Base-by-base conservation (phyloP, 2,113 vertebrate species). In the Cololabis saira region DNA sequence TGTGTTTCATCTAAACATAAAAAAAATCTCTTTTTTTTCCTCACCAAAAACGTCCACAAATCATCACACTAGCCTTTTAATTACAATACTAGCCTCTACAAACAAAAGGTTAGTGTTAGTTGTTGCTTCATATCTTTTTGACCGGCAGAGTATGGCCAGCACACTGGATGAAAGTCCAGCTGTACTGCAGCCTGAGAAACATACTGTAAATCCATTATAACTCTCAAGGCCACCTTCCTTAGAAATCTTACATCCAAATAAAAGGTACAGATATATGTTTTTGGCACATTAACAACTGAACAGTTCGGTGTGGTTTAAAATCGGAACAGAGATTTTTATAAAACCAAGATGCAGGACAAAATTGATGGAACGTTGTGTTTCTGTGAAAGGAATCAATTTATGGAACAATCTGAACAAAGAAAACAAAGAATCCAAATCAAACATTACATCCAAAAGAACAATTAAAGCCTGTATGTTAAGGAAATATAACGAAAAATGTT, bases 131-230 rank as follows among this genome's bases (percentile, higher is more conserved):
- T 83, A 85, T 37, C 10, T 4, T 9, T 47, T 53, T 73, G 80
- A 56, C 66, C 55, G 30, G 63, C 71, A 58, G 56, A 68, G 63
- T 16, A 11, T 9, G 74, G 68, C 73, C 55, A 21, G 52, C 55
- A 74, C 75, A 89, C 84, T 86, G 75, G 75, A 90, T 87, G 86
- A 86, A 61, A 61, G 42, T 81, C 69, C 76, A 74, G 63, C 49
- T 85, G 74, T 55, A 67, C 49, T 68, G 56, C 67, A 71, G 70
- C 64, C 64, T 47, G 51, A 60, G 53, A 69, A 64, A 40, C 68
- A 37, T 37, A 11, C 33, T 37, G 33, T 11, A 37, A 37, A 37
- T 37, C 10, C 33, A 37, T 37, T 37, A 4, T 37, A 37, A 7
- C 33, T 37, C 10, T 37, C 6, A 37, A 37, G 33, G 33, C 5